A percentile compares a stretch with the other conserved stretches of the same genome.
Conservation (phyloP, 2,797 vertebrate species). For the Morelia viridis region DNA sequence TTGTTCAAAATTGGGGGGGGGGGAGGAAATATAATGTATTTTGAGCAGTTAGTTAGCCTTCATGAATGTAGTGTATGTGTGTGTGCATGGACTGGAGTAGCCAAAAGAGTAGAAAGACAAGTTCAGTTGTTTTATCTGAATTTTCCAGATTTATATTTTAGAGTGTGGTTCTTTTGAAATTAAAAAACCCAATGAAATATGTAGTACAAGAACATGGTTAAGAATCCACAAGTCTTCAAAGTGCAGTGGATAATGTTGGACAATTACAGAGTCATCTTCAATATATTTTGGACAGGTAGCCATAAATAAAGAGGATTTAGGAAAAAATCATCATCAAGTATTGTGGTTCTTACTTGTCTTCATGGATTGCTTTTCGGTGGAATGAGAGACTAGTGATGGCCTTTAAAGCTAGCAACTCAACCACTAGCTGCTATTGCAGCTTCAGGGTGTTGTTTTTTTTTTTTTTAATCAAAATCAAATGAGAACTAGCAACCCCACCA, state of each 20-base stretch:
- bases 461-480: conserved; percentile 56
- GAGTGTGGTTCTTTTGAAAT: not conserved
- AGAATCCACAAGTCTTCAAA: not conserved
- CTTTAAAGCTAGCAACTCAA: conserved; percentile 63
- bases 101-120: not conserved
- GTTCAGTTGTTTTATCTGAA: not conserved
- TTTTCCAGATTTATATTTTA: not conserved
- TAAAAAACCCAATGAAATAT: not conserved
- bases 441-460: conserved; percentile 54
- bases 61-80: not conserved
- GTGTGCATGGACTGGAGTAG: not conserved
- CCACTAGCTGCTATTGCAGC: conserved; percentile 63
- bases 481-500: conserved; percentile 63
- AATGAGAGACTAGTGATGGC: conserved; percentile 63
- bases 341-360: conserved; percentile 48
- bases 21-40: not conserved
- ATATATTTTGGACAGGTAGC: conserved; percentile 8
- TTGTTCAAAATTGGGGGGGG: not conserved
- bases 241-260: not conserved
- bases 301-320: conserved; percentile 48
- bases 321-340: conserved; percentile 26
- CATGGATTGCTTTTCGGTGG: conserved; percentile 66
- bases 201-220: not conserved
- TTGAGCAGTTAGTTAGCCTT: not conserved
- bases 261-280: conserved; percentile 21